A percentile compares a stretch with the other conserved stretches of the same genome.
phyloP scores from a whole-genome alignment of 1,140 invertebrate genomes.

The Oreohelix idahoensis region DNA sequence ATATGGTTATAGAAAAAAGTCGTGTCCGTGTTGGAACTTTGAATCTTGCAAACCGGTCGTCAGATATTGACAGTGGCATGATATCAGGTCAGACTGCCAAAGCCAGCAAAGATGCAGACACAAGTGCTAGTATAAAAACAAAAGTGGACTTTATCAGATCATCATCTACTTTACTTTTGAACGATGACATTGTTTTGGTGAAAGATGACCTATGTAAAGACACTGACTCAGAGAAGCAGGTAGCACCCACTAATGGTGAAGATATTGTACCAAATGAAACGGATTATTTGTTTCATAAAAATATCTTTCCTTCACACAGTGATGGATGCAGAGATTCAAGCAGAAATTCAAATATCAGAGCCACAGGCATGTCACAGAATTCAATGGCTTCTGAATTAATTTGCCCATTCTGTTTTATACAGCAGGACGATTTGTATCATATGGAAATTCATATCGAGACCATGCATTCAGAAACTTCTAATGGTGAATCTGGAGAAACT shows the following conservation, averaged over 20 bases:
- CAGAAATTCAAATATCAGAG: background rate
- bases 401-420: slow-evolving; percentile 14
- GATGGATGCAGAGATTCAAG: background rate
- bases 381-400: background rate
- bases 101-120: background rate
- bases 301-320: no score
- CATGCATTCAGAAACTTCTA: slow-evolving; percentile 5
- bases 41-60: background rate
- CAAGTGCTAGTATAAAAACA: background rate
- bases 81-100: background rate
- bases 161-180: background rate
- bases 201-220: background rate
- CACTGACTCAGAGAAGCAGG: background rate
- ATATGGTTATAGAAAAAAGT: background rate
- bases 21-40: background rate
- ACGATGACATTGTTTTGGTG: background rate
- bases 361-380: background rate
- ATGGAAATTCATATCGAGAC: background rate
- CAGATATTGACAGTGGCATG: background rate
- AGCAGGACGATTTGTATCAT: background rate
- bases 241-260: background rate
- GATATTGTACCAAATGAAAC: background rate
- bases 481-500: background rate
- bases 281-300: background rate
- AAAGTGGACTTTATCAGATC: background rate